These are phyloP conservation scores for Morpho helenor DNA, from an alignment of 2,888 invertebrate genomes.

Conservation along the genomic window DNA sequence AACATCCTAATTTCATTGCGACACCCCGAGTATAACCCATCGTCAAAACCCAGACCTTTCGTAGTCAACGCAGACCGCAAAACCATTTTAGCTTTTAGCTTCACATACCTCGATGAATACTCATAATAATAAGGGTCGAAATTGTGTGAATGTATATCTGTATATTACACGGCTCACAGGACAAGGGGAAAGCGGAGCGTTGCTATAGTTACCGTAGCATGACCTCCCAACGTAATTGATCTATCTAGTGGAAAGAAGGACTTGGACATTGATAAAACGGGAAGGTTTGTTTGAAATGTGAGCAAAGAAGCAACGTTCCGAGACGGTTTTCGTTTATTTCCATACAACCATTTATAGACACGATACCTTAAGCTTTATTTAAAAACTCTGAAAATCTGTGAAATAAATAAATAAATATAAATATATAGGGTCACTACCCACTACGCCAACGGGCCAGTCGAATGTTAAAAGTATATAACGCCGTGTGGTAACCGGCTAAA, in stretches of 20 bases:
- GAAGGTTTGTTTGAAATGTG: not conserved
- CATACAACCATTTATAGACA: not conserved
- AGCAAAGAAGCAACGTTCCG: too few species aligned
- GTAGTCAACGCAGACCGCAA: not conserved
- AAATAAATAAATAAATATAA: not conserved
- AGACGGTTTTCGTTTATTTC: too few species aligned
- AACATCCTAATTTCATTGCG: slow-evolving; percentile 5
- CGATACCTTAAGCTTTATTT: not conserved
- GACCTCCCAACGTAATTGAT: slow-evolving; percentile 30
- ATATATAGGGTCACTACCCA: too few species aligned
- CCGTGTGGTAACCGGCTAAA: too few species aligned
- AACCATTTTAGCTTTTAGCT: slow-evolving; percentile 7
- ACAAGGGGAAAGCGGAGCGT: slow-evolving; percentile 33
- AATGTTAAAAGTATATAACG: too few species aligned
- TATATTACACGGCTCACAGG: slow-evolving; percentile 19
- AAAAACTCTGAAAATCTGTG: too few species aligned
- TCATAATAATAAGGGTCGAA: slow-evolving; percentile 19
- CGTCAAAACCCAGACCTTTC: not conserved
- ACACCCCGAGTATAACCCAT: not conserved
- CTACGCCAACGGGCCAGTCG: too few species aligned
- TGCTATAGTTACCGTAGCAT: slow-evolving; percentile 45
- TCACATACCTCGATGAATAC: slow-evolving; percentile 13
- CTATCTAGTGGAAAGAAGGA: slow-evolving; percentile 6
- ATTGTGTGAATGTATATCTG: slow-evolving; percentile 13
- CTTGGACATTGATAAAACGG: slow-evolving; percentile 4